Percentiles rank a stretch among this genome's conserved stretches.
Conservation (phyloP, 2,888 invertebrate species). For the Trichogramma dendrolimi region DNA sequence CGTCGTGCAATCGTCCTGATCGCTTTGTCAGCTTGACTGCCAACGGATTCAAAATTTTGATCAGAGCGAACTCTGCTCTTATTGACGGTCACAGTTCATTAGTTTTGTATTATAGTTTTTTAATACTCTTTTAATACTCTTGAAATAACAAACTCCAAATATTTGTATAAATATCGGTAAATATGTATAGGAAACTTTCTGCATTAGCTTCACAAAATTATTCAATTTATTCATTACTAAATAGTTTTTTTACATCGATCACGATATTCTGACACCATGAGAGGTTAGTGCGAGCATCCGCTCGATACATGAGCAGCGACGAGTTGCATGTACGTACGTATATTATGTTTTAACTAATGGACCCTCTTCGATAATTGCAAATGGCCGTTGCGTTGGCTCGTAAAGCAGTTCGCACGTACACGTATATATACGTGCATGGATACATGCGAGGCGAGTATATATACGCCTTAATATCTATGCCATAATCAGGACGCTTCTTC, state of each 20-base stretch:
- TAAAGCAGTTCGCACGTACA: conserved; percentile 5
- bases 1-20: conserved; percentile 12
- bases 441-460: neutral
- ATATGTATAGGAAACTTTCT: too few relatives aligned
- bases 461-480: conserved; percentile 46
- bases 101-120: too few relatives aligned
- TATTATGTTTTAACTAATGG: conserved; percentile 52
- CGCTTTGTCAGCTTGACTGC: neutral
- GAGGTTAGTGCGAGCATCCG: conserved; percentile 18
- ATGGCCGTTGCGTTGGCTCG: conserved; percentile 31
- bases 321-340: conserved; percentile 33
- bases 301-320: neutral
- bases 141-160: too few relatives aligned
- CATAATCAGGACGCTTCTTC: conserved; percentile 48
- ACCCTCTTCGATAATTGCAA: conserved; percentile 51
- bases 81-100: too few relatives aligned
- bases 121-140: too few relatives aligned
- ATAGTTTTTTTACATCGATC: conserved; percentile 33
- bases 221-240: too few relatives aligned
- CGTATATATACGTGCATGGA: too few relatives aligned
- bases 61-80: too few relatives aligned
- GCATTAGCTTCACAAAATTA: too few relatives aligned
- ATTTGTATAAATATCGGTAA: too few relatives aligned
- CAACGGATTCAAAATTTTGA: conserved; percentile 13
- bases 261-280: conserved; percentile 51